Evolutionary conservation across 2,113 vertebrate genomes (phyloP).

Genomic region (Pollimyrus isidori): DNA sequence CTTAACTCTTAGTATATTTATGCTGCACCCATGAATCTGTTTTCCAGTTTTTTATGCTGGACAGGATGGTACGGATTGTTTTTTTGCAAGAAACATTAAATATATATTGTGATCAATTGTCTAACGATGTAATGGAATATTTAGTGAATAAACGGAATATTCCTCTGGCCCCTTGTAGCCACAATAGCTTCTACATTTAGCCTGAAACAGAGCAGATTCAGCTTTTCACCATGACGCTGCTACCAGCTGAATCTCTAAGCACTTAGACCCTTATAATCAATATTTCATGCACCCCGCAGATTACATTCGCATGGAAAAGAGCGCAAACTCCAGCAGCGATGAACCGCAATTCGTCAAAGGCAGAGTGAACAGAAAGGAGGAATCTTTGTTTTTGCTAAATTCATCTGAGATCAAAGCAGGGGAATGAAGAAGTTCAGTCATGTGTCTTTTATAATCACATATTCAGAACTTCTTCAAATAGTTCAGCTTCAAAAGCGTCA

Average conservation of each 20-base stretch:
- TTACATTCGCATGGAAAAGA: slow-evolving; percentile 12
- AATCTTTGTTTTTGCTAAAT: slow-evolving; percentile 20
- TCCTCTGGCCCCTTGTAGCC: neutral
- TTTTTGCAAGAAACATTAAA: neutral
- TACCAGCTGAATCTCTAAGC: neutral
- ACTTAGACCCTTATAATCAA: neutral
- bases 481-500: slow-evolving; percentile 6
- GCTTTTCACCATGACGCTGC: neutral
- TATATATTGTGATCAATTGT: neutral
- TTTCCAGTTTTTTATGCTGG: neutral
- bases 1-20: neutral
- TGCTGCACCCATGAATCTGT: neutral
- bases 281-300: slow-evolving; percentile 18
- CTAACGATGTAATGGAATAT: neutral
- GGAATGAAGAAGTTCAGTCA: neutral
- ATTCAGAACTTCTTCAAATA: slow-evolving; percentile 9
- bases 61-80: neutral
- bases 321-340: neutral
- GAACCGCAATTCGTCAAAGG: neutral
- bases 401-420: slow-evolving; percentile 14
- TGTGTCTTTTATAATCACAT: slow-evolving; percentile 2
- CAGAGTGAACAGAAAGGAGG: slow-evolving; percentile 10
- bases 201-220: neutral
- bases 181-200: neutral
- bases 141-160: neutral